These are phyloP conservation scores for Lapara coniferarum DNA, from an alignment of 2,888 invertebrate genomes.

Conservation along the genomic window DNA sequence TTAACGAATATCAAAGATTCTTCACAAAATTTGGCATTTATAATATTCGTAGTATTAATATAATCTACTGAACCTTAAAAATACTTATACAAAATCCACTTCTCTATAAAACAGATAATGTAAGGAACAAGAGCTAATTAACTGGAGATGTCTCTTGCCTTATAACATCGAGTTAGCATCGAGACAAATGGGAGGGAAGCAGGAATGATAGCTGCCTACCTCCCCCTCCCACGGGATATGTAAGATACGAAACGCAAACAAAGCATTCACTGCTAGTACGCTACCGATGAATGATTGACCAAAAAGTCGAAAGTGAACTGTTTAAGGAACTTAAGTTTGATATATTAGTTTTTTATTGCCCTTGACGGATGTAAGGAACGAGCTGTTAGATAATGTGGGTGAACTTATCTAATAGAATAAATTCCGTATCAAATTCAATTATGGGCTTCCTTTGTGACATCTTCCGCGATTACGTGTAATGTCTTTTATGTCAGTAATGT, in stretches of 20 bases:
- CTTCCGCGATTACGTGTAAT: too few relatives aligned
- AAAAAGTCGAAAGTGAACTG: background rate
- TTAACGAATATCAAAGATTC: too few relatives aligned
- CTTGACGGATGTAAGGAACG: background rate
- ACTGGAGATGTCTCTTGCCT: background rate
- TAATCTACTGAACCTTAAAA: too few relatives aligned
- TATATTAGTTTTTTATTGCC: background rate
- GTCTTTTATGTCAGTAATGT: too few relatives aligned
- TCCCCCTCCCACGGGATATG: background rate
- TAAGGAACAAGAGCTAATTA: background rate
- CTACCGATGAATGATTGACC: background rate
- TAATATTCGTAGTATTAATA: too few relatives aligned
- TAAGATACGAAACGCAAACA: background rate
- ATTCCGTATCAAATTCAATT: too few relatives aligned
- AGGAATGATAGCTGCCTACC: background rate
- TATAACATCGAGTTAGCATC: background rate
- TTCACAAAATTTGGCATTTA: too few relatives aligned
- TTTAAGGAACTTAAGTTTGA: background rate
- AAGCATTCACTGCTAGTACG: background rate
- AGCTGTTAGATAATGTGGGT: too few relatives aligned
- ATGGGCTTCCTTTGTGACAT: too few relatives aligned
- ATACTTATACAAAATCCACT: background rate
- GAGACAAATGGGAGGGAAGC: constrained; percentile 6
- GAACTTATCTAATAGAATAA: too few relatives aligned
- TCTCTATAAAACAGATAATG: background rate